Base-by-base conservation (phyloP, 2,113 vertebrate genomes). In the Caranx ignobilis region DNA sequence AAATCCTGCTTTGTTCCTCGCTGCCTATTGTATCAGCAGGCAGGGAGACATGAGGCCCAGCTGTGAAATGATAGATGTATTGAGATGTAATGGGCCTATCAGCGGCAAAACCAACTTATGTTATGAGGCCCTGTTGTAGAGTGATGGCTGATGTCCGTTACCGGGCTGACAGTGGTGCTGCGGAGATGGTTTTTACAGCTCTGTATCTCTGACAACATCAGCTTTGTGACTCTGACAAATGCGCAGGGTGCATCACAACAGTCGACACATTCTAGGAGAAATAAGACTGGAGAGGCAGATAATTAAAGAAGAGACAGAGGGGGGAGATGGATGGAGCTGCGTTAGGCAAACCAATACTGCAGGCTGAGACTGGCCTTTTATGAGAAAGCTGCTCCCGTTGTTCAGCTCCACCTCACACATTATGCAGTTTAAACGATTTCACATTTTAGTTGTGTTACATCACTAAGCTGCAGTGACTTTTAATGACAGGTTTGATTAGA, bases 71-170 rank as follows among this genome's bases (percentile, higher is more conserved):
- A 87, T 82, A 80, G 72, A 77, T 75, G 81, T 12, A 77, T 77
- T 77, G 75, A 88, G 76, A 86, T 69, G 76, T 88, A 84, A 86
- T 86, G 39, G 77, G 62, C 72, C 81, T 77, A 75, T 90, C 75
- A 56, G 71, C 71, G 34, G 65, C 65, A 74, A 83, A 76, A 70
- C 45, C 70, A 75, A 47, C 83, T 61, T 48, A 57, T 77, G 59
- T 76, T 84, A 73, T 21, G 48, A 71, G 77, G 73, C 65, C 18
- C 35, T 69, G 59, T 35, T 77, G 66, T 56, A 61, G 76, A 75
- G 59, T 81, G 70, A 85, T 79, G 69, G 82, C 76, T 72, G 76
- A 64, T 72, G 82, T 72, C 79, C 57, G 69, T 78, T 83, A 75
- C 73, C 11, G 19, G 47, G 72, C 56, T 78, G 85, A 74, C 71